Evolutionary conservation across 1,140 invertebrate genomes (phyloP).

Genomic region (Ooceraea biroi): DNA sequence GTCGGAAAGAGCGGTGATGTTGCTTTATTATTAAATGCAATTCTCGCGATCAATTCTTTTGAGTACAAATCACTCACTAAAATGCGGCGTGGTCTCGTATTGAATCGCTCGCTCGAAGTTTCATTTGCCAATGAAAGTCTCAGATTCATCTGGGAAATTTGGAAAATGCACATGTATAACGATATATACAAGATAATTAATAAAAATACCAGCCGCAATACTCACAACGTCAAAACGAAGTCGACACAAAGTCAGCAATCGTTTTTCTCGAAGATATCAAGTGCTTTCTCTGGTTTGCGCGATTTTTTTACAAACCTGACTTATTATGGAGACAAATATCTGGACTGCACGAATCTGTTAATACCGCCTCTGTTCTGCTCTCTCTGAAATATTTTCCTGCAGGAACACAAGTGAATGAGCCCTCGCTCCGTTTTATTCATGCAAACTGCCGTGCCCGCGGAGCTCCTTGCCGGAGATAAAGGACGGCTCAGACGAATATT

Average conservation of each 20-base stretch:
- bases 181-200: too few relatives aligned
- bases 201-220: background rate
- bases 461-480: constrained; percentile 5
- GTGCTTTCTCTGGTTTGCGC: too few relatives aligned
- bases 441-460: background rate
- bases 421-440: background rate
- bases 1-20: constrained; percentile 39
- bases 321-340: too few relatives aligned
- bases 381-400: constrained; percentile 5
- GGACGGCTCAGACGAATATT: background rate
- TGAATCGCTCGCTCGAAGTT: constrained; percentile 19
- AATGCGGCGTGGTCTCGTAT: constrained; percentile 28
- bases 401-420: background rate
- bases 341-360: too few relatives aligned
- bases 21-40: constrained; percentile 54
- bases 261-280: too few relatives aligned
- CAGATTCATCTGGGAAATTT: constrained; percentile 20
- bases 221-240: too few relatives aligned
- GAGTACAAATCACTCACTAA: background rate
- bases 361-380: too few relatives aligned
- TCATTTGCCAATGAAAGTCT: constrained; percentile 48
- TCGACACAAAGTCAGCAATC: too few relatives aligned
- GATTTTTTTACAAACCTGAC: too few relatives aligned
- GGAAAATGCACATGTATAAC: too few relatives aligned
- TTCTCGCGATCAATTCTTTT: constrained; percentile 46